phyloP scores from a whole-genome alignment of 1,140 invertebrate genomes.

The Phocides pigmalion region DNA sequence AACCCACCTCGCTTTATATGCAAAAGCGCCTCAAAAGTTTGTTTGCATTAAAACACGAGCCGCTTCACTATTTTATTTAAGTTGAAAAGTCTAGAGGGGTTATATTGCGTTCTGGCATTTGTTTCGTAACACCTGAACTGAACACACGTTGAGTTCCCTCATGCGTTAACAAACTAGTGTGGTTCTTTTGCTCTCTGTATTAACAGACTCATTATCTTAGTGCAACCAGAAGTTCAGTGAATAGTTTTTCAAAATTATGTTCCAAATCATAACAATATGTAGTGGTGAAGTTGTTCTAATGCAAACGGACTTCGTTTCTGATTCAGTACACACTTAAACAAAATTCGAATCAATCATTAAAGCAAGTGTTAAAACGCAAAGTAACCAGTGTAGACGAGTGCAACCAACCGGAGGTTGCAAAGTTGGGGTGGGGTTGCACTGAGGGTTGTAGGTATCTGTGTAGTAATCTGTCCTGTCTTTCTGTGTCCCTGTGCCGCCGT shows the following conservation, averaged over 20 bases:
- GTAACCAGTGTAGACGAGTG: conserved; percentile 79
- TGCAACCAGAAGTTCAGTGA: conserved; percentile 47
- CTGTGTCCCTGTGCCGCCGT: conserved; percentile 88
- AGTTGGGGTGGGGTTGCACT: conserved; percentile 81
- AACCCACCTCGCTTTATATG: conserved; percentile 84
- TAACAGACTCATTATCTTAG: conserved; percentile 48
- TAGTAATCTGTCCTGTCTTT: conserved; percentile 89
- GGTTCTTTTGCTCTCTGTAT: conserved; percentile 49
- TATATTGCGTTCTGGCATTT: conserved; percentile 83
- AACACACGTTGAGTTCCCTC: conserved; percentile 56
- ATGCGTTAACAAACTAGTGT: conserved; percentile 66
- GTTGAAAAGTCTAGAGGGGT: conserved; percentile 79
- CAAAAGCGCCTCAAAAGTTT: conserved; percentile 83
- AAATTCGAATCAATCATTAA: conserved; percentile 76
- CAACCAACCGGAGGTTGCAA: conserved; percentile 71
- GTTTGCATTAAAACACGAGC: conserved; percentile 84
- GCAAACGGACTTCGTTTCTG: conserved; percentile 77
- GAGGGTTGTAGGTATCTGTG: conserved; percentile 86
- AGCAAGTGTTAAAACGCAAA: conserved; percentile 81
- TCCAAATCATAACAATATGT: conserved; percentile 43
- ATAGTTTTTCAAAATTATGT: conserved; percentile 36
- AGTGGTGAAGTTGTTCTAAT: conserved; percentile 82
- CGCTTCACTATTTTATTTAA: conserved; percentile 83
- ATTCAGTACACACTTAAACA: conserved; percentile 70
- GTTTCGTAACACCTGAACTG: conserved; percentile 64